phyloP scores from a whole-genome alignment of 1,140 invertebrate genomes.

The Lucilia cuprina region DNA sequence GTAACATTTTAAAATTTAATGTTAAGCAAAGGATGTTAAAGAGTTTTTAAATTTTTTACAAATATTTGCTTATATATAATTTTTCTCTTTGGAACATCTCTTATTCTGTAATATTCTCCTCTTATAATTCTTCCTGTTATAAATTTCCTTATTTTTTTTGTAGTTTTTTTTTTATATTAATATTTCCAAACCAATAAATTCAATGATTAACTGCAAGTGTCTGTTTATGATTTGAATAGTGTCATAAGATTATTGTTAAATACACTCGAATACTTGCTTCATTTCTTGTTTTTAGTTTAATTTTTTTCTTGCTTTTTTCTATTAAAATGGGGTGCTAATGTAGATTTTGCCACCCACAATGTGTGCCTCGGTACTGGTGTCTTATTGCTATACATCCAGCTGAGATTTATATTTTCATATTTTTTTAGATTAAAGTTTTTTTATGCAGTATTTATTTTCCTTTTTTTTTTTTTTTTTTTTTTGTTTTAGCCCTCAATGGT shows the following conservation, averaged over 20 bases:
- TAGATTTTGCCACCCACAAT: background rate
- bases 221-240: conserved; percentile 22
- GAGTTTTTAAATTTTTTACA: too few relatives aligned
- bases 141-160: background rate
- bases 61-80: background rate
- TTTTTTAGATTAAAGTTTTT: background rate
- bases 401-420: background rate
- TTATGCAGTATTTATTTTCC: background rate
- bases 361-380: background rate
- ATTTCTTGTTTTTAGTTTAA: background rate
- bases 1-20: background rate
- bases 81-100: background rate
- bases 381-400: background rate
- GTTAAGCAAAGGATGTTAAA: too few relatives aligned
- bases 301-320: too few relatives aligned
- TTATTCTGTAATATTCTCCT: background rate
- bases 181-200: conserved; percentile 13
- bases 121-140: background rate
- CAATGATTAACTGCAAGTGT: conserved; percentile 31
- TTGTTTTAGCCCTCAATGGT: background rate
- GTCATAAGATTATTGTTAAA: conserved; percentile 1
- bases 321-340: background rate
- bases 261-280: background rate
- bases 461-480: background rate
- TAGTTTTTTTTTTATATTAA: background rate